These are phyloP conservation scores for Xenus cinereus DNA, from an alignment of 2,113 vertebrate species.

Conservation along the genomic window DNA sequence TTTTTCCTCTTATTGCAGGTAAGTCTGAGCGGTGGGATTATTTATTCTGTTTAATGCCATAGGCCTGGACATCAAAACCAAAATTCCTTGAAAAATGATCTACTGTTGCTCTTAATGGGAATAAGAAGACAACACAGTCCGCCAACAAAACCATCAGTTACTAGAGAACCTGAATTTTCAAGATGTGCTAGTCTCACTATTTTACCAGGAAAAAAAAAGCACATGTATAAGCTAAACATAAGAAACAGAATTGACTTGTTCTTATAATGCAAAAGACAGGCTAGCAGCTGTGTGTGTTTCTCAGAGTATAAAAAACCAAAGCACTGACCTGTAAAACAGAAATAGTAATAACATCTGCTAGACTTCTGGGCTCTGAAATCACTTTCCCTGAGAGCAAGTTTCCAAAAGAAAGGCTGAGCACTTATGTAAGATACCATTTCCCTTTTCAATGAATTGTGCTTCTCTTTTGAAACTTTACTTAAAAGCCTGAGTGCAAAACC, in stretches of 20 bases:
- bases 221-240: background rate
- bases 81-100: background rate
- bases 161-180: background rate
- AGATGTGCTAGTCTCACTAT: background rate
- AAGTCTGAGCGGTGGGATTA: background rate
- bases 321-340: slow-evolving; percentile 47
- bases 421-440: slow-evolving; percentile 14
- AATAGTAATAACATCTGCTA: slow-evolving; percentile 48
- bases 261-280: background rate
- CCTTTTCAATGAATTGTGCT: background rate
- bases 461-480: background rate
- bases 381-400: slow-evolving; percentile 15
- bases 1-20: background rate
- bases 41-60: background rate
- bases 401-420: slow-evolving; percentile 8
- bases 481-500: background rate
- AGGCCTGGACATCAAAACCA: background rate
- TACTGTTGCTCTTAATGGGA: background rate
- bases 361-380: slow-evolving; percentile 35
- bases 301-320: background rate
- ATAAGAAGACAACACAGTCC: background rate
- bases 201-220: background rate
- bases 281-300: slow-evolving; percentile 23
- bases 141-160: background rate
- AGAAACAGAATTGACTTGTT: background rate